Conservation (phyloP, 2,888 invertebrate genomes). For the Standfussiana lucernea region DNA sequence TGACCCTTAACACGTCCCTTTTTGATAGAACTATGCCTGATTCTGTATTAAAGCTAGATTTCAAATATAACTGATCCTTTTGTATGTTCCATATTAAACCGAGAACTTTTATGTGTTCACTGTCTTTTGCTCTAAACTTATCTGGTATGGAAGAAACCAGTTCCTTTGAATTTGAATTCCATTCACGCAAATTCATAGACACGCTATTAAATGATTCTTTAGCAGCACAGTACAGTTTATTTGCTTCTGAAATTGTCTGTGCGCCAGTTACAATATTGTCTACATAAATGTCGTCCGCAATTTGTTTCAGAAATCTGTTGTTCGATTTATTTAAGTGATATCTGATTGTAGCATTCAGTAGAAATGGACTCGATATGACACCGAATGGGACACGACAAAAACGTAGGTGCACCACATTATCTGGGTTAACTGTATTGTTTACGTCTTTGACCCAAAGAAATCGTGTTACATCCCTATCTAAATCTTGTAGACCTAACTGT, state of each 20-base stretch:
- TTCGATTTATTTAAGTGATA: slow-evolving; percentile 7
- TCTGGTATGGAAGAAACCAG: no score
- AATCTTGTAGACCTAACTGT: slow-evolving; percentile 4
- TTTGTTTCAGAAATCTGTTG: slow-evolving; percentile 1
- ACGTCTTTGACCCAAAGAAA: no score
- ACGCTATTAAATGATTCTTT: no score
- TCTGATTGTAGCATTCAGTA: slow-evolving; percentile 1
- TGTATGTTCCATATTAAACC: neutral
- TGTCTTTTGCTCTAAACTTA: slow-evolving; percentile 1
- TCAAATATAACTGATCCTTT: no score
- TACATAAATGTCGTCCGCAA: neutral
- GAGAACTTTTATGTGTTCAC: neutral
- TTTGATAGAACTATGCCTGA: no score
- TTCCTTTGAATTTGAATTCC: no score
- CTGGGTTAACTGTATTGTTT: neutral
- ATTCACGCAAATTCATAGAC: no score
- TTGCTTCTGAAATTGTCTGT: no score
- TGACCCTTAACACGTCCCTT: no score
- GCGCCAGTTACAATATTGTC: no score
- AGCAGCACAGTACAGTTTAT: no score
- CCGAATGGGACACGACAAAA: slow-evolving; percentile 6
- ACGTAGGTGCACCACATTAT: slow-evolving; percentile 4
- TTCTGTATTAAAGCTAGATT: no score
- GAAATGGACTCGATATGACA: slow-evolving; percentile 15
- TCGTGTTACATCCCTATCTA: neutral